Conservation (phyloP, 2,888 invertebrate species). For the Oeneis ivallda region DNA sequence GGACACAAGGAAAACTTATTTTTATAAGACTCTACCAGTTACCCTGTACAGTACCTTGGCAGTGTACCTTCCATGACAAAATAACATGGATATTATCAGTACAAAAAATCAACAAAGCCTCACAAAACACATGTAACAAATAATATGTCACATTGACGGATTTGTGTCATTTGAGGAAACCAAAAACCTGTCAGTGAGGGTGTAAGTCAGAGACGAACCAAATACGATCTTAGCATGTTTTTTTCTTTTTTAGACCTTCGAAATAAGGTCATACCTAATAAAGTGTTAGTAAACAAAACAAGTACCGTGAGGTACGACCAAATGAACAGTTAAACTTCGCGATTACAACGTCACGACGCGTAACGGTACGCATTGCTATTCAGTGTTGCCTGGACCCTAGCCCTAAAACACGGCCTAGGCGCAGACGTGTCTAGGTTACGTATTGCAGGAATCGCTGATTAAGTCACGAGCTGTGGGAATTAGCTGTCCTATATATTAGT, state of each 20-base stretch:
- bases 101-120: slow-evolving; percentile 14
- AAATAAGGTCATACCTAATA: background rate
- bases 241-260: no score
- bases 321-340: slow-evolving; percentile 34
- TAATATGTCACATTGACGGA: slow-evolving; percentile 47
- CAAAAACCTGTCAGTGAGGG: no score
- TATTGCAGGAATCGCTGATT: slow-evolving; percentile 48
- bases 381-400: slow-evolving; percentile 49
- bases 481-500: slow-evolving; percentile 42
- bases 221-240: no score
- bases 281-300: background rate
- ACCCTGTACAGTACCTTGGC: no score
- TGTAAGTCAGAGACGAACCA: no score
- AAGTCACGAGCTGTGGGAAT: slow-evolving; percentile 53
- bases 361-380: slow-evolving; percentile 56
- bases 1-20: no score
- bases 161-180: slow-evolving; percentile 46
- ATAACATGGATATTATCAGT: slow-evolving; percentile 10
- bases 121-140: slow-evolving; percentile 31
- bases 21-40: no score
- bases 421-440: slow-evolving; percentile 48
- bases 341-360: slow-evolving; percentile 53
- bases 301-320: slow-evolving; percentile 1
- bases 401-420: slow-evolving; percentile 50
- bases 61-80: slow-evolving; percentile 1